Conservation (phyloP, 2,113 vertebrate species). For the human region GRCh38 chr5:169564001-169564500, state of each 20-base stretch:
- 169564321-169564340: not conserved
- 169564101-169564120: not conserved
- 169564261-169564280: not conserved
- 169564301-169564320: not conserved
- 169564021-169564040: constrained; percentile 1
- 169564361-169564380: not conserved
- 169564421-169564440: not conserved
- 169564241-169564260: not conserved
- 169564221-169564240: not conserved
- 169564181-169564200: not conserved
- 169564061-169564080: not conserved
- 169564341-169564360: not conserved
- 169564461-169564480: not conserved
- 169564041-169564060: not conserved
- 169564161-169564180: not conserved
- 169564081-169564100: not conserved
- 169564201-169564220: not conserved
- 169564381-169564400: not conserved
- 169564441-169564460: not conserved
- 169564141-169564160: not conserved
- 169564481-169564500: not conserved
- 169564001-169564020: not conserved
- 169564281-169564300: not conserved
- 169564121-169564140: not conserved
- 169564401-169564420: not conserved